Evolutionary conservation across 1,140 invertebrate genomes (phyloP), one percentile per base, ranked within the genome.

Genomic region (Brevipalpus yothersi): DNA sequence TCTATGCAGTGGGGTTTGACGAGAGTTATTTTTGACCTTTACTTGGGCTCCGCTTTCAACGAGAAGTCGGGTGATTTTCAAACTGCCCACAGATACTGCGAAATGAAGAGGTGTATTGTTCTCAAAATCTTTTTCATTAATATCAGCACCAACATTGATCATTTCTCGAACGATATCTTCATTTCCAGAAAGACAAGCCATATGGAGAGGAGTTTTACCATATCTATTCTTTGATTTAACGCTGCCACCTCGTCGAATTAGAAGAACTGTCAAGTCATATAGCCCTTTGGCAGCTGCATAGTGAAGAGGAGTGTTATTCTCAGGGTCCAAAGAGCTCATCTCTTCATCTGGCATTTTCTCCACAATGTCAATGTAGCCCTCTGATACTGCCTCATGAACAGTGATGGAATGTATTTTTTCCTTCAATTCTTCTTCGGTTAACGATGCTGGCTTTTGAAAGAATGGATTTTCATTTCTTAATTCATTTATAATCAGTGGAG

Each of bases 341-440:
- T 94, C 90, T 1, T 91, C 93, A 67, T 89, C 79, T 3, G 31
- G 31, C 31, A 31, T 31, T 31, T 31, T 31, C 5, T 31, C 31
- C 5, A 31, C 31, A 31, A 31, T 2, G 5, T 31, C 31, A 31
- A 31, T 31, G 5, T 2, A 31, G 31, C 31, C 31, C 31, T 31
- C 31, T 31, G 31, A 3, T 31, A 31, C 31, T 2, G 31, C 31
- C 31, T 31, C 31, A 31, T 31, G 31, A 3, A 31, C 5, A 31
- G 31, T 31, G 5, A 5, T 31, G 2, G 31, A 31, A 31, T 31
- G 31, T 31, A 31, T 31, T 31, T 31, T 31, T 31, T 31, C 31
- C 5, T 31, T 31, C 31, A 31, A 31, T 31, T 31, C 31, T 31
- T 31, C 31, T 31, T 31, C 31, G 2, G 31, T 31, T 31, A 31